A percentile compares a stretch with the other conserved stretches of the same genome.
Evolutionary conservation across 2,113 vertebrate genomes (phyloP).

Genomic region (Pontoporia blainvillei): DNA sequence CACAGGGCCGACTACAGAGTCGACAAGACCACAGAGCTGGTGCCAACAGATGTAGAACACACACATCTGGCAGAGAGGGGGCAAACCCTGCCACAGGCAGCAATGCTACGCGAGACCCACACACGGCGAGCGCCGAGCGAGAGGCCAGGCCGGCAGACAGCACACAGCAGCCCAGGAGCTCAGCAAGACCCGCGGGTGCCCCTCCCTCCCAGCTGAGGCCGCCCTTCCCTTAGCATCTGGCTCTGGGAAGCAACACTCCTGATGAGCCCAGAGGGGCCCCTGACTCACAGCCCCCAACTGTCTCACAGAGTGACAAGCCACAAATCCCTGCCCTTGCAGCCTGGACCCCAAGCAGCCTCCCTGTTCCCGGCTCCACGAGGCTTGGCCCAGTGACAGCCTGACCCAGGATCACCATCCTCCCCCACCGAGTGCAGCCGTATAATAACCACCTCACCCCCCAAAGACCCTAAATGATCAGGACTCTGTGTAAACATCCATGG

Average conservation of each 20-base stretch:
- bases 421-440: background rate
- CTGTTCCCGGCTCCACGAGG: background rate
- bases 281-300: background rate
- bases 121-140: accelerated
- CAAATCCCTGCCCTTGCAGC: background rate
- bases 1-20: background rate
- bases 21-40: background rate
- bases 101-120: accelerated
- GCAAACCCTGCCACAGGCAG: accelerated
- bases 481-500: background rate
- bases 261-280: background rate
- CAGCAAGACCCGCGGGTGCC: too few relatives aligned
- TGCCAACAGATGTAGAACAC: background rate
- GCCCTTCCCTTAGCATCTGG: background rate
- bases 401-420: background rate
- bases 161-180: background rate
- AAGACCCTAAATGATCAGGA: background rate
- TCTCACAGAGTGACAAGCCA: background rate
- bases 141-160: background rate
- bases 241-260: background rate
- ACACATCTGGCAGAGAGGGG: background rate
- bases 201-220: background rate
- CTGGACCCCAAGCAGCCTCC: background rate
- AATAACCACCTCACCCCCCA: background rate
- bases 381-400: background rate